Evolutionary conservation across 1,140 invertebrate species (phyloP).

Genomic region (Diuraphis noxia): DNA sequence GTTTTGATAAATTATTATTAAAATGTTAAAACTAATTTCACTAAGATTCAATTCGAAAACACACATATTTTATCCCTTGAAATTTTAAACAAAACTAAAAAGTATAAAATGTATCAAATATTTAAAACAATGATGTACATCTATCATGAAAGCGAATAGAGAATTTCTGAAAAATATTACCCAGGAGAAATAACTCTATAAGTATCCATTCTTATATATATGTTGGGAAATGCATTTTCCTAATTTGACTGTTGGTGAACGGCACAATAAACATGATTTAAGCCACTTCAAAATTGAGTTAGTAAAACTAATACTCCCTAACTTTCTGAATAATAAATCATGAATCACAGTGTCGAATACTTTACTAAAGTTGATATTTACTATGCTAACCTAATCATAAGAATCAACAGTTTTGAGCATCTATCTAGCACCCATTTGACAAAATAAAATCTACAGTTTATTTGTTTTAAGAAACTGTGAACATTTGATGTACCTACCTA

Average conservation of each 20-base stretch:
- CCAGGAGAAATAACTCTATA: not conserved
- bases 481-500: not conserved
- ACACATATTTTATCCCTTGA: not conserved
- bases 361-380: constrained; percentile 6
- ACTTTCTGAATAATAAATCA: constrained; percentile 25
- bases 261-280: not conserved
- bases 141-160: not conserved
- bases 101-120: not conserved
- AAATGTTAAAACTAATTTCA: not conserved
- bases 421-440: not conserved
- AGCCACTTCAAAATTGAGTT: constrained; percentile 13
- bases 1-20: not conserved
- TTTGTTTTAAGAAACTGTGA: not conserved
- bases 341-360: not conserved
- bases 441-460: not conserved
- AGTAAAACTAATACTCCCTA: not conserved
- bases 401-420: not conserved
- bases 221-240: constrained; percentile 9
- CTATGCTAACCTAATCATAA: not conserved
- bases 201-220: not conserved
- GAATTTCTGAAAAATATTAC: not conserved
- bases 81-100: not conserved
- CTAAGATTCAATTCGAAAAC: not conserved
- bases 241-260: constrained; percentile 31
- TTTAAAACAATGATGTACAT: not conserved